Percentiles rank a stretch among this genome's conserved stretches.
Conservation (phyloP, 2,888 invertebrate genomes). For the Lamellibrachia columna region DNA sequence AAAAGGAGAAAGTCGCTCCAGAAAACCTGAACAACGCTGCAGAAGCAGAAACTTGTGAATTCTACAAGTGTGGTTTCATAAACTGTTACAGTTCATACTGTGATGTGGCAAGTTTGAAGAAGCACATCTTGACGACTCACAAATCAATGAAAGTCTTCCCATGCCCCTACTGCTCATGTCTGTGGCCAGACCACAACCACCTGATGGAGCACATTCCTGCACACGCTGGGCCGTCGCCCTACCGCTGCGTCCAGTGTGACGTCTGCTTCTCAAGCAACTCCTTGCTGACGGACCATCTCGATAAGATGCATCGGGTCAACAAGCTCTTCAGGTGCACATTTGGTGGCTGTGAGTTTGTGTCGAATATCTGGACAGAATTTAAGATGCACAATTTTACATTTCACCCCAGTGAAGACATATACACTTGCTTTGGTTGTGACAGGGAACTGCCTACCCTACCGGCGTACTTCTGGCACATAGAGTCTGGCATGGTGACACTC, state of each 20-base stretch:
- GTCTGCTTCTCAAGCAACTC: neutral
- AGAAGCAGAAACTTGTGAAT: neutral
- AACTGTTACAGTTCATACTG: neutral
- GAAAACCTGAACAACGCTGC: neutral
- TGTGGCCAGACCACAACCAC: neutral
- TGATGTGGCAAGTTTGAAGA: neutral
- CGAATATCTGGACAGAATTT: neutral
- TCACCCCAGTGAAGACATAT: neutral
- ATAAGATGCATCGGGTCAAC: conserved; percentile 6
- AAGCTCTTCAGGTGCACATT: conserved; percentile 5
- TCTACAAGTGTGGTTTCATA: neutral
- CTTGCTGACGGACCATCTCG: neutral
- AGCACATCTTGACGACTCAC: neutral
- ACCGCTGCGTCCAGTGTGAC: neutral
- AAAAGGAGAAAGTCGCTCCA: neutral
- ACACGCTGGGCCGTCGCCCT: neutral
- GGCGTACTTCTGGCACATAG: neutral
- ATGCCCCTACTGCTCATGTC: neutral
- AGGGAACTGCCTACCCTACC: neutral
- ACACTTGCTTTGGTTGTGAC: neutral
- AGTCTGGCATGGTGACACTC: conserved; percentile 5
- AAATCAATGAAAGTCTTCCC: neutral
- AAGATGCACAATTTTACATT: conserved; percentile 7
- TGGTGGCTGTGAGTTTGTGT: neutral
- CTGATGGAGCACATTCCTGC: conserved; percentile 13